Evolutionary conservation across 2,113 vertebrate genomes (phyloP).

Genomic region (Megatriorchis doriae): DNA sequence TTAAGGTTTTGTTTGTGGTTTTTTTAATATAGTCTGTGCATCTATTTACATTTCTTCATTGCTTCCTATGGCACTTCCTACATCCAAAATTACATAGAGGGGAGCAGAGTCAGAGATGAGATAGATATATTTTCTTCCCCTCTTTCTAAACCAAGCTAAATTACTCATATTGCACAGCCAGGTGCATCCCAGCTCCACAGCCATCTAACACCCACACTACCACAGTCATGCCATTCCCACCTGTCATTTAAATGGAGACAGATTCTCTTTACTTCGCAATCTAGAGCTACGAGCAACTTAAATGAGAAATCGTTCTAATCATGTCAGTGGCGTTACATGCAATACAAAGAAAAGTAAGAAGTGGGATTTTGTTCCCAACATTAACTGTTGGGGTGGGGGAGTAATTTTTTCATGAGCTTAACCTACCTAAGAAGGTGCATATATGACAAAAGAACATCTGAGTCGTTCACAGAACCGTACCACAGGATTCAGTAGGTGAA

Average conservation of each 20-base stretch:
- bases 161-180: not conserved
- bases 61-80: not conserved
- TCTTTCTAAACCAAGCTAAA: not conserved
- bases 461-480: not conserved
- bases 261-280: not conserved
- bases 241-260: not conserved
- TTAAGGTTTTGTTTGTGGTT: not conserved
- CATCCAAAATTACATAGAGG: not conserved
- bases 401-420: not conserved
- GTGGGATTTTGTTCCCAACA: not conserved
- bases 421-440: accelerated
- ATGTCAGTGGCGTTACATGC: accelerated
- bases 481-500: not conserved
- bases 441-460: not conserved
- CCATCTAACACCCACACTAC: not conserved
- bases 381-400: not conserved
- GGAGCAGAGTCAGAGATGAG: not conserved
- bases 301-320: not conserved
- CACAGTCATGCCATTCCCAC: not conserved
- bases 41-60: not conserved
- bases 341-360: not conserved
- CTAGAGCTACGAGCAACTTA: not conserved
- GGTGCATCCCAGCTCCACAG: not conserved
- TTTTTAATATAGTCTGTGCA: not conserved
- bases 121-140: not conserved